These are phyloP conservation scores for Ptilodon capucinus DNA, from an alignment of 2,888 invertebrate genomes.

Conservation along the genomic window DNA sequence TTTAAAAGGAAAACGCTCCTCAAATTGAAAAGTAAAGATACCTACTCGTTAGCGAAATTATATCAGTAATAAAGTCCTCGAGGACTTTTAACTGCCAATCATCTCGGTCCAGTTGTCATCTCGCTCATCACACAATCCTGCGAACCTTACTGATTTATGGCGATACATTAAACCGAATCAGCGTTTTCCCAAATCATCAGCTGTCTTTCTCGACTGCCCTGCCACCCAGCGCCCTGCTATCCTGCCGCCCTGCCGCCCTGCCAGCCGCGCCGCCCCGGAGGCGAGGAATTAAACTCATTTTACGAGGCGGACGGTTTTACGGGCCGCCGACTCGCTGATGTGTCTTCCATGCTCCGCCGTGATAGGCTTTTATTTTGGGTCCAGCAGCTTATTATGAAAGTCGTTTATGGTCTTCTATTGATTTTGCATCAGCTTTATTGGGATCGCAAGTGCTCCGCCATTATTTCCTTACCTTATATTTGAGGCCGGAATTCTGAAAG, in stretches of 20 bases:
- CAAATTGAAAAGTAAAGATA: background rate
- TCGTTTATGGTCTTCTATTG: conserved; percentile 36
- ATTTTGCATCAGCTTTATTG: conserved; percentile 1
- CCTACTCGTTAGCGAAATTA: background rate
- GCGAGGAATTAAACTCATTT: conserved; percentile 51
- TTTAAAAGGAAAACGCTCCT: background rate
- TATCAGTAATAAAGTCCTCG: background rate
- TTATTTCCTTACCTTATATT: too few species aligned
- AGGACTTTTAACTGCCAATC: conserved; percentile 2
- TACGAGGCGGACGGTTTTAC: conserved; percentile 49
- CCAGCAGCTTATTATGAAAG: conserved; percentile 41
- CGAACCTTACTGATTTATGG: conserved; percentile 13
- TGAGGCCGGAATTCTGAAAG: too few species aligned
- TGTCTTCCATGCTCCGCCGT: conserved; percentile 33
- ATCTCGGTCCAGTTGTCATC: conserved; percentile 2
- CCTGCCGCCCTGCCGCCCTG: too few species aligned
- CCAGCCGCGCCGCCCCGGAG: conserved; percentile 21
- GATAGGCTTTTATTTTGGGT: conserved; percentile 38
- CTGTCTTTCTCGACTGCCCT: conserved; percentile 25
- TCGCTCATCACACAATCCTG: conserved; percentile 15
- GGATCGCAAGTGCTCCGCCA: too few species aligned
- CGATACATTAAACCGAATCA: conserved; percentile 29
- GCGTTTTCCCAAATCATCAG: conserved; percentile 36
- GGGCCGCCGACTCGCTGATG: conserved; percentile 43
- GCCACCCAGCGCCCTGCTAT: too few species aligned